Base-by-base conservation (phyloP, 2,888 invertebrate species). In the Dichetophora obliterata region DNA sequence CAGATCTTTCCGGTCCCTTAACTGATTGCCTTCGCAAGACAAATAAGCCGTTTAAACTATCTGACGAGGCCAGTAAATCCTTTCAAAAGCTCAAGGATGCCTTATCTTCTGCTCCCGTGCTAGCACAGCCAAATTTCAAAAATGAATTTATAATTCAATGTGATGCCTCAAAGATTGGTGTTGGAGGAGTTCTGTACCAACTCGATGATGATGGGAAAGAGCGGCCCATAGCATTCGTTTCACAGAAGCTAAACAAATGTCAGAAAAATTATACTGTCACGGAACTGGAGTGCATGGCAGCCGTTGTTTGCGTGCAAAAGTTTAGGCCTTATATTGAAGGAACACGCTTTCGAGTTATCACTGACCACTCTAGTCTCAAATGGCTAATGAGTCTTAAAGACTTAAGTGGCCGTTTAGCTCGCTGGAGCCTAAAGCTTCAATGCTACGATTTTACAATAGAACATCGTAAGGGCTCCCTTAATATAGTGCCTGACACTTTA, bases 291-390 rank as follows among this genome's bases (percentile, higher is more conserved):
- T 75, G 71, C 54, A 34, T 34, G 27, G 75, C 75, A 1, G 77
- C 75, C 0, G 65, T 77, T 5, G 9, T 72, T 1, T 68, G 68
- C 31, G 77, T 77, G 4, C 43, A 77, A 50, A 75, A 34, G 34
- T 77, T 79, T 27, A 14, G 77, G 16, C 34, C 77, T 2, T 77
- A 75, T 31, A 72, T 77, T 61, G 77, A 79, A 59, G 83, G 83
- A 4, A 77, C 78, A n/a, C 70, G 59, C n/a, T 81, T 81, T 54
- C 80, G 24, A 3, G 78, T 81, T 0, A 22, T 50, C 6, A 6
- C 50, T 2, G 50, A 50, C 6, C 50, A 50, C 50, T 50, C 50
- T 14, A 50, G 6, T 6, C 6, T 50, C 50, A 66, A 66, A 14
- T 66, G 66, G 66, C 24, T 66, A 2, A 66, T 66, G 66, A 24